These are phyloP conservation scores for Lordiphosa mommai DNA, from an alignment of 1,140 invertebrate species.

Conservation along the genomic window DNA sequence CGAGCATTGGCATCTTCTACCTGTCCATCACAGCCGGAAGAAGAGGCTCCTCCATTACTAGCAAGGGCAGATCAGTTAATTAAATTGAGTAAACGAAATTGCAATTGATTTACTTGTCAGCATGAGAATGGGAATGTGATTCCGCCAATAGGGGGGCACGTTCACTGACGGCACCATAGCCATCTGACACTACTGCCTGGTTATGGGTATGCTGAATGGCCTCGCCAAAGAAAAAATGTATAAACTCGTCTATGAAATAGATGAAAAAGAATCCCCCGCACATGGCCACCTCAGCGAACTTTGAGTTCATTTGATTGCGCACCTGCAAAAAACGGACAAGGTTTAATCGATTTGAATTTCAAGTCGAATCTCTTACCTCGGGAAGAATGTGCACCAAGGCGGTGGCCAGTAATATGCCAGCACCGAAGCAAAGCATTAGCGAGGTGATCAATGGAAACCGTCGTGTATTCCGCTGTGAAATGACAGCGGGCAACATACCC, in stretches of 20 bases:
- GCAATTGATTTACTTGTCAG: conserved; percentile 26
- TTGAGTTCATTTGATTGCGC: conserved; percentile 80
- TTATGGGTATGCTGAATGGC: conserved; percentile 65
- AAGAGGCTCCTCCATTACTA: conserved; percentile 3
- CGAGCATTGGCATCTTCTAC: conserved; percentile 81
- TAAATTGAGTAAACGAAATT: neutral
- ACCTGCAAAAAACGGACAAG: conserved; percentile 41
- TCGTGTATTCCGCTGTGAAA: conserved; percentile 81
- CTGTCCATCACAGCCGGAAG: conserved; percentile 50
- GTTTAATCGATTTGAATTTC: conserved; percentile 1
- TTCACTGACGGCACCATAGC: conserved; percentile 47
- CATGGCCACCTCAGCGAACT: conserved; percentile 85
- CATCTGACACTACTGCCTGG: conserved; percentile 12
- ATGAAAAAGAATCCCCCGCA: conserved; percentile 90
- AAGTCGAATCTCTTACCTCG: conserved; percentile 82
- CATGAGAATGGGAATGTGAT: conserved; percentile 20
- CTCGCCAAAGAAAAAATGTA: conserved; percentile 83
- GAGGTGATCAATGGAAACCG: conserved; percentile 83
- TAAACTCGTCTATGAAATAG: conserved; percentile 88
- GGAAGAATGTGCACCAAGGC: conserved; percentile 91
- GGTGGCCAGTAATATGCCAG: conserved; percentile 91
- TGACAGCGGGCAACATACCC: conserved; percentile 84
- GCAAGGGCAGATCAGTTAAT: conserved; percentile 10
- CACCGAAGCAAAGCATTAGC: conserved; percentile 89
- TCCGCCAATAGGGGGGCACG: conserved; percentile 41